These are phyloP conservation scores for Polypterus senegalus DNA, from an alignment of 2,113 vertebrate species.

Conservation along the genomic window DNA sequence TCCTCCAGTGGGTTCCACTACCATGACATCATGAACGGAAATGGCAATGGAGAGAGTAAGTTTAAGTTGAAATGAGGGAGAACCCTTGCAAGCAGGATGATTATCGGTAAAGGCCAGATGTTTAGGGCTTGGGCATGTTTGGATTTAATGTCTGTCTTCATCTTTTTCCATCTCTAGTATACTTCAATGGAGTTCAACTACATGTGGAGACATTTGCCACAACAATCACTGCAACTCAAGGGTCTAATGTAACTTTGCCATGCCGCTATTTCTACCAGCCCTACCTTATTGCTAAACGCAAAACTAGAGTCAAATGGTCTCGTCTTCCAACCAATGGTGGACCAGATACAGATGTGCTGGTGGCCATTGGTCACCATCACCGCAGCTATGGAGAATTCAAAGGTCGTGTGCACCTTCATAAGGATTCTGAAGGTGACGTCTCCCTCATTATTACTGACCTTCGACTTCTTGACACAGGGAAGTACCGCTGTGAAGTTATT, in stretches of 20 bases:
- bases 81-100: too few species aligned
- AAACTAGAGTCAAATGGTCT: constrained; percentile 80
- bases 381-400: constrained; percentile 67
- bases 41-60: constrained; percentile 50
- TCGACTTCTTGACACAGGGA: constrained; percentile 62
- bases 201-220: constrained; percentile 60
- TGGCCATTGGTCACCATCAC: constrained; percentile 59
- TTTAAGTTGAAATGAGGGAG: not conserved
- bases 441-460: constrained; percentile 64
- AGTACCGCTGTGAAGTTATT: constrained; percentile 83
- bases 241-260: constrained; percentile 66
- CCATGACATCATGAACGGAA: constrained; percentile 45
- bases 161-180: constrained; percentile 24
- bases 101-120: too few species aligned
- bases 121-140: too few species aligned
- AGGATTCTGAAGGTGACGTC: constrained; percentile 32
- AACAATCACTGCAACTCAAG: constrained; percentile 55
- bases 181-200: constrained; percentile 58
- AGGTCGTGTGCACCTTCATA: constrained; percentile 57
- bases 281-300: constrained; percentile 30
- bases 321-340: constrained; percentile 52
- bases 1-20: constrained; percentile 80
- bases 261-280: constrained; percentile 68
- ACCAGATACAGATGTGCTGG: constrained; percentile 67
- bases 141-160: too few species aligned